Percentiles rank a stretch among this genome's conserved stretches.
Evolutionary conservation across 2,888 invertebrate species (phyloP).

Genomic region (Synanthedon andrenaeformis): DNA sequence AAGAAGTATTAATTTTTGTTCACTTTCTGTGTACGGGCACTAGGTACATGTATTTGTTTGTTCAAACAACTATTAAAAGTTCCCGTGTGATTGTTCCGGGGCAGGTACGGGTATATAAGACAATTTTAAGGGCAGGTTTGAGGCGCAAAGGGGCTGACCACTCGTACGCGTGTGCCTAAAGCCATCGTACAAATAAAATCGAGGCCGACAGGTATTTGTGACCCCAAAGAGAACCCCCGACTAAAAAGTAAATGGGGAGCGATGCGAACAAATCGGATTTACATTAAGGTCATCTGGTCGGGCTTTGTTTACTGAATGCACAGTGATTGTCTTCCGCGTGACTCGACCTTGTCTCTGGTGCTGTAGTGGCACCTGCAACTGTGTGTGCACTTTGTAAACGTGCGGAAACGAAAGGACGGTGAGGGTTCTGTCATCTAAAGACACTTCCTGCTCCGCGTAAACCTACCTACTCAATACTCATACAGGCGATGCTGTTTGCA

Average conservation of each 20-base stretch:
- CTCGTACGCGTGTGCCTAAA: slow-evolving; percentile 13
- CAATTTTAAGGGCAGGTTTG: slow-evolving; percentile 7
- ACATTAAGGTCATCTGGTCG: slow-evolving; percentile 46
- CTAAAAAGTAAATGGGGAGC: slow-evolving; percentile 7
- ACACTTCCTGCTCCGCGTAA: slow-evolving; percentile 31
- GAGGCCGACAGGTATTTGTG: slow-evolving; percentile 47
- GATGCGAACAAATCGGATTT: slow-evolving; percentile 22
- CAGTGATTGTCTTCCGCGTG: slow-evolving; percentile 66
- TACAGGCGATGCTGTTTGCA: no score
- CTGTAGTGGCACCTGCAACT: slow-evolving; percentile 14
- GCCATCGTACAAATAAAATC: slow-evolving; percentile 4
- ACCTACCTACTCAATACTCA: no score
- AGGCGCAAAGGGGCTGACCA: slow-evolving; percentile 37
- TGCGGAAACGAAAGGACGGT: slow-evolving; percentile 8
- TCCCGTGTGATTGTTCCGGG: slow-evolving; percentile 55
- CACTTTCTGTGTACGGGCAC: no score
- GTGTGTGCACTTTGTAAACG: slow-evolving; percentile 1
- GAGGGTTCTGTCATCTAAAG: slow-evolving; percentile 17
- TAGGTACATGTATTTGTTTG: no score
- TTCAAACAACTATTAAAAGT: slow-evolving; percentile 1
- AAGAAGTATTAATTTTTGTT: not conserved
- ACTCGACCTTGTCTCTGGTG: slow-evolving; percentile 40
- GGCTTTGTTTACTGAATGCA: slow-evolving; percentile 34
- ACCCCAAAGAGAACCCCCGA: slow-evolving; percentile 28
- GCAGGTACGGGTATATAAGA: slow-evolving; percentile 38